A percentile compares a stretch with the other conserved stretches of the same genome.
These are phyloP conservation scores for Tapirus terrestris DNA, from an alignment of 2,113 vertebrate genomes.

Conservation along the genomic window DNA sequence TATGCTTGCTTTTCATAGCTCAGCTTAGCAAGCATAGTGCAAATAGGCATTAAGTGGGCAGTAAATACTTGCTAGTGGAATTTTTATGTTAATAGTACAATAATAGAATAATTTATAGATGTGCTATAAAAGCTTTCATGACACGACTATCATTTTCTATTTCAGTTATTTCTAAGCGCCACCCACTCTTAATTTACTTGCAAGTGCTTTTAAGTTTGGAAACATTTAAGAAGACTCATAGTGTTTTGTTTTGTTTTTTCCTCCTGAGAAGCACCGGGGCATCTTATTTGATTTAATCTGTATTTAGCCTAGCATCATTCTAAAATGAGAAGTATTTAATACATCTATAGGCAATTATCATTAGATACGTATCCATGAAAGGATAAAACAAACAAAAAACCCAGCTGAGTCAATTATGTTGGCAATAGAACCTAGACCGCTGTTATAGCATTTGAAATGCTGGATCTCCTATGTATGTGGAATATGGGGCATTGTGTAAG, in stretches of 20 bases:
- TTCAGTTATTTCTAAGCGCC: background rate
- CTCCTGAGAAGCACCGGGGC: background rate
- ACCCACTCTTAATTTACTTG: background rate
- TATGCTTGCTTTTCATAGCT: background rate
- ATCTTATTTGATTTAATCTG: background rate
- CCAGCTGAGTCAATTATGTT: background rate
- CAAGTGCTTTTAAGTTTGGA: slow-evolving; percentile 32
- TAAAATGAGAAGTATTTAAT: background rate
- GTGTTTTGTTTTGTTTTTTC: background rate
- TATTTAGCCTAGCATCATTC: background rate
- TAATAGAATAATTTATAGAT: background rate
- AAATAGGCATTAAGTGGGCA: background rate
- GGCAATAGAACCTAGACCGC: background rate
- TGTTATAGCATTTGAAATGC: background rate
- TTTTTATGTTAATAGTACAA: background rate
- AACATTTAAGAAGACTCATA: background rate
- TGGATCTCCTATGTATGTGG: background rate
- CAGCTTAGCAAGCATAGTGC: background rate
- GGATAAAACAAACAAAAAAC: background rate
- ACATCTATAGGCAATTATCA: background rate
- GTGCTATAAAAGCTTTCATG: background rate
- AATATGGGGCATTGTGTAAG: background rate
- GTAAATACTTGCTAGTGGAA: background rate
- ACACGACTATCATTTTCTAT: background rate
- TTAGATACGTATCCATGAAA: background rate